phyloP scores from a whole-genome alignment of 2,113 vertebrate species.

The Lagopus muta region DNA sequence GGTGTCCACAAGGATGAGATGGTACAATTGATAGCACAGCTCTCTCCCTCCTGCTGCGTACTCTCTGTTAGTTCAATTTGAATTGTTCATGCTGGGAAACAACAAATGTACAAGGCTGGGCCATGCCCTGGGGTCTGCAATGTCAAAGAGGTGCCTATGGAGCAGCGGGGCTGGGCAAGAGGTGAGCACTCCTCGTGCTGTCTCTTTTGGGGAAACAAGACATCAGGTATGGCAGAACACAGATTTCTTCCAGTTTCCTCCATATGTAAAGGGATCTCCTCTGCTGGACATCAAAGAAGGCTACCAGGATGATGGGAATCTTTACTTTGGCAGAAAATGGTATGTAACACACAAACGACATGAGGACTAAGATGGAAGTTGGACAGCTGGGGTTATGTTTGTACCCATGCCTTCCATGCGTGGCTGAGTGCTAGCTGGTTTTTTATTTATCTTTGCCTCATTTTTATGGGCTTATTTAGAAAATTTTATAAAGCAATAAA shows the following conservation, averaged over 20 bases:
- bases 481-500: neutral
- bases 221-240: neutral
- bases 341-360: neutral
- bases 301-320: conserved; percentile 24
- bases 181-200: neutral
- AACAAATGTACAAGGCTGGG: neutral
- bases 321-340: conserved; percentile 40
- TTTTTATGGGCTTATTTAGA: neutral
- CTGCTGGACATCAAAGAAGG: neutral
- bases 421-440: neutral
- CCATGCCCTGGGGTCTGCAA: neutral
- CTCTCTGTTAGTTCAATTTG: neutral
- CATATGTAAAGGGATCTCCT: neutral
- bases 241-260: conserved; percentile 18
- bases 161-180: neutral
- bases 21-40: neutral
- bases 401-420: neutral
- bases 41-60: neutral
- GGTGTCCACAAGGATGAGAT: neutral
- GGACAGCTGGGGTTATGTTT: neutral
- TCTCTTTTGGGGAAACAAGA: neutral
- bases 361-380: neutral
- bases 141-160: neutral
- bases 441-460: neutral
- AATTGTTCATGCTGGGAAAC: neutral